A percentile compares a stretch with the other conserved stretches of the same genome.
phyloP scores from a whole-genome alignment of 2,888 invertebrate genomes.

The Himalopsyche anomala region DNA sequence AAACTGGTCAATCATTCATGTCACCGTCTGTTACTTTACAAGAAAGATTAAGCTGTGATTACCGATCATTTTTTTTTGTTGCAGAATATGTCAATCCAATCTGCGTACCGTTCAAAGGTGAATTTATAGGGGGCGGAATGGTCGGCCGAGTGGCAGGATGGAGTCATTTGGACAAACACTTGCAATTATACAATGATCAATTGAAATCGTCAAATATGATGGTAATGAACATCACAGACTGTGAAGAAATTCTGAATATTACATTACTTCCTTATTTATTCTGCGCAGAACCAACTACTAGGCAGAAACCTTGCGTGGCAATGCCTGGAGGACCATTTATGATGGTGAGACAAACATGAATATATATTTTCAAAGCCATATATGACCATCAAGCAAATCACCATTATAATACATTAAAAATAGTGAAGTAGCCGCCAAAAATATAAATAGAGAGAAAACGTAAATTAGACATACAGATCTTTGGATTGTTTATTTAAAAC shows the following conservation, averaged over 20 bases:
- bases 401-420: too few relatives aligned
- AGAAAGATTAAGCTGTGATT: too few relatives aligned
- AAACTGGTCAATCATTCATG: too few relatives aligned
- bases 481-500: too few relatives aligned
- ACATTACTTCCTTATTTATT: not conserved
- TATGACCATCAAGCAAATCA: too few relatives aligned
- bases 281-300: not conserved
- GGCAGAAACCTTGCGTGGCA: not conserved
- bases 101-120: not conserved
- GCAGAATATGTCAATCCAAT: not conserved
- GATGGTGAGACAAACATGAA: not conserved
- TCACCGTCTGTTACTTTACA: too few relatives aligned
- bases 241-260: not conserved
- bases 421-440: too few relatives aligned
- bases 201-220: not conserved
- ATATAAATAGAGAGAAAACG: too few relatives aligned
- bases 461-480: too few relatives aligned
- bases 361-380: too few relatives aligned
- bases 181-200: not conserved
- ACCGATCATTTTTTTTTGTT: too few relatives aligned
- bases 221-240: not conserved
- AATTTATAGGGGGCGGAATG: not conserved
- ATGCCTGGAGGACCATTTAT: conserved; percentile 18
- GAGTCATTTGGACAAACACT: not conserved
- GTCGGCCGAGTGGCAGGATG: not conserved